Percentiles rank a stretch among this genome's conserved stretches.
phyloP scores from a whole-genome alignment of 1,140 invertebrate genomes.

The Trinorchestia longiramus region DNA sequence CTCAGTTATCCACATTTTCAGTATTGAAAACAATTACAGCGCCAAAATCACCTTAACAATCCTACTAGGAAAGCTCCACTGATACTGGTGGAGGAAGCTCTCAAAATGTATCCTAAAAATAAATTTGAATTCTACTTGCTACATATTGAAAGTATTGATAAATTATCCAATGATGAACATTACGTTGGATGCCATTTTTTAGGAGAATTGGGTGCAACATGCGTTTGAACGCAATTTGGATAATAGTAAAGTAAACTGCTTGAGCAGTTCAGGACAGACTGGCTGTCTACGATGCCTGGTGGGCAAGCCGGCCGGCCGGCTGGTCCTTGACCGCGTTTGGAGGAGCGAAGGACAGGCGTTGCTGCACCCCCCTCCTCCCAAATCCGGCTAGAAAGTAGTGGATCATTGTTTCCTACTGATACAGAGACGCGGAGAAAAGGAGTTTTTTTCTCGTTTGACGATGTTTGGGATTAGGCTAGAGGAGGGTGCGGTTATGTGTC shows the following conservation, averaged over 20 bases:
- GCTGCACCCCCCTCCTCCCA: not conserved
- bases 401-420: not conserved
- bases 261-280: not conserved
- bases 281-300: not conserved
- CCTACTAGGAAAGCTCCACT: no score
- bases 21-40: no score
- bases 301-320: not conserved
- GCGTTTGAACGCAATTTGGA: not conserved
- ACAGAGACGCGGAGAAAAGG: not conserved
- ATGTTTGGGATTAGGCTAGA: no score
- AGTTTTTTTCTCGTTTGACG: not conserved
- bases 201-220: not conserved
- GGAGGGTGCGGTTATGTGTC: no score
- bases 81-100: no score
- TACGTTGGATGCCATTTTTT: not conserved
- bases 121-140: no score
- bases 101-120: no score
- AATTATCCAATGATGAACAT: no score
- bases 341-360: not conserved
- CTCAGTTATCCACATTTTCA: not conserved
- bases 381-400: not conserved
- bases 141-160: no score
- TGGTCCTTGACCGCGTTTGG: constrained; percentile 19
- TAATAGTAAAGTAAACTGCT: not conserved
- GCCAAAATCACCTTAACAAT: no score